Evolutionary conservation across 2,888 invertebrate genomes (phyloP).

Genomic region (Sphinx pinastri): DNA sequence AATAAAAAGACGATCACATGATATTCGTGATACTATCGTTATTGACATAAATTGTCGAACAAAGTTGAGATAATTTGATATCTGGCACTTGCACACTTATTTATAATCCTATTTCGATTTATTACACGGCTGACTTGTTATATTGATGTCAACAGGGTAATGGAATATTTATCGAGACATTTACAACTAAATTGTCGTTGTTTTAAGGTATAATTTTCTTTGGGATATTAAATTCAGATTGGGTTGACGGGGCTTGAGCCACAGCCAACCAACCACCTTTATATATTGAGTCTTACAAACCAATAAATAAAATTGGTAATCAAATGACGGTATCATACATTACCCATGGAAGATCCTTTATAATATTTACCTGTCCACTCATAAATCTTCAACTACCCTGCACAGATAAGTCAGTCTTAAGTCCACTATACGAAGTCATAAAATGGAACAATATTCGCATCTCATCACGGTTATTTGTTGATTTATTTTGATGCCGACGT

Average conservation of each 20-base stretch:
- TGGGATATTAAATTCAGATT: neutral
- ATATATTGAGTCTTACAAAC: no score
- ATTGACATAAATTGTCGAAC: neutral
- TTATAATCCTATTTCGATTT: conserved; percentile 7
- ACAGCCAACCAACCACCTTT: no score
- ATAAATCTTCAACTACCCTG: conserved; percentile 23
- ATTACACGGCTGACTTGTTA: neutral
- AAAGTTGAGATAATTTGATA: conserved; percentile 20
- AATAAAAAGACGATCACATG: neutral
- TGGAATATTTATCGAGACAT: conserved; percentile 17
- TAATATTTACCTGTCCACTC: neutral
- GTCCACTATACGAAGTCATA: conserved; percentile 10
- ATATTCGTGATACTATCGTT: neutral
- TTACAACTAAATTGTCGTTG: neutral
- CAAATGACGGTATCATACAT: neutral
- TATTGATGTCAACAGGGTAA: conserved; percentile 6
- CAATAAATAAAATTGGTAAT: neutral
- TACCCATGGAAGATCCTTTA: neutral
- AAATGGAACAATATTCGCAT: conserved; percentile 16
- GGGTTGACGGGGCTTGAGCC: no score
- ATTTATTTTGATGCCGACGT: conserved; percentile 19
- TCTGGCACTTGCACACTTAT: conserved; percentile 1
- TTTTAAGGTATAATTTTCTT: conserved; percentile 1
- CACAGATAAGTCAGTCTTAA: conserved; percentile 13
- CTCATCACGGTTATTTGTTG: conserved; percentile 19